Conservation (phyloP, 2,113 vertebrate genomes). For the Ammodramus savannarum region DNA sequence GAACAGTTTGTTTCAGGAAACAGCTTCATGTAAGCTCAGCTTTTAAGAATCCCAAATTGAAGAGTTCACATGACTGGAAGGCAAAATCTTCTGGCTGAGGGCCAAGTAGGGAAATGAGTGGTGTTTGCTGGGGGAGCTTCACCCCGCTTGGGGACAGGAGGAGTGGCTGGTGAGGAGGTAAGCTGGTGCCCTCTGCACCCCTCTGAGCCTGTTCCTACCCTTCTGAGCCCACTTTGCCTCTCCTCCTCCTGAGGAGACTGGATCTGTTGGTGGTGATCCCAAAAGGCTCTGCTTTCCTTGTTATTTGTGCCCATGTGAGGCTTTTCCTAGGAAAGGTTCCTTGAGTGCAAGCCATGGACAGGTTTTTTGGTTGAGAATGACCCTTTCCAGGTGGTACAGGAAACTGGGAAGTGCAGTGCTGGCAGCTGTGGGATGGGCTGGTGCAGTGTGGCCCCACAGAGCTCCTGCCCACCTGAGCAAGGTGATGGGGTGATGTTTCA, state of each 20-base stretch:
- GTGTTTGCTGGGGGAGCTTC: conserved; percentile 4
- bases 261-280: background rate
- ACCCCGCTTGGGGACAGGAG: background rate
- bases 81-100: conserved; percentile 1
- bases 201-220: background rate
- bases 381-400: background rate
- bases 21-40: conserved; percentile 15
- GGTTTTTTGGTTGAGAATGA: background rate
- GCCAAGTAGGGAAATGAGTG: conserved; percentile 10
- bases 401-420: background rate
- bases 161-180: background rate
- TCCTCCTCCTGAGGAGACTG: background rate
- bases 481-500: rapidly evolving
- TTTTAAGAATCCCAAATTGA: conserved; percentile 46
- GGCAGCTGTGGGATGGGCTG: background rate
- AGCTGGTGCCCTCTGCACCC: rapidly evolving
- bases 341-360: rapidly evolving
- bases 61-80: conserved; percentile 40
- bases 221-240: background rate
- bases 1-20: conserved; percentile 35
- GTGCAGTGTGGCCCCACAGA: rapidly evolving
- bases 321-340: background rate
- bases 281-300: background rate
- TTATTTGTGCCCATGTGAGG: background rate
- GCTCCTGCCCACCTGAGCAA: background rate